Evolutionary conservation across 2,113 vertebrate species (phyloP).

Genomic region (Pantherophis guttatus): DNA sequence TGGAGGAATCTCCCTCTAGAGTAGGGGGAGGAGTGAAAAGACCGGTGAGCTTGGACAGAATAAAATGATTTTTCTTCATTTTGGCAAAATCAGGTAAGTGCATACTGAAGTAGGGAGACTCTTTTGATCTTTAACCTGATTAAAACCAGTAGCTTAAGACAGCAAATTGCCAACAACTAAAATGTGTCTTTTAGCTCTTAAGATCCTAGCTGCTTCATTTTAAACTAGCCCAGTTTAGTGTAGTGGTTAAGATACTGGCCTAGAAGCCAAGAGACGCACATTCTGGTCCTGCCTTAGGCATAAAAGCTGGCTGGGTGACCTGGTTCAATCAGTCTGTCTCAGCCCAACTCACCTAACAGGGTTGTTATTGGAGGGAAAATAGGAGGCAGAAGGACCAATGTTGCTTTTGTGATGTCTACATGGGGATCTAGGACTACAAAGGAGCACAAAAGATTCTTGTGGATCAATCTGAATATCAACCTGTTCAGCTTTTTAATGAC

Average conservation of each 20-base stretch:
- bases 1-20: not conserved
- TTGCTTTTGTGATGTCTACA: not conserved
- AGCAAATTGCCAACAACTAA: not conserved
- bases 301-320: not conserved
- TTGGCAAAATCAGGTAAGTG: not conserved
- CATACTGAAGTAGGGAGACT: not conserved
- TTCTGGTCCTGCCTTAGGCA: not conserved
- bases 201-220: not conserved
- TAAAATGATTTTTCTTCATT: not conserved
- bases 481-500: not conserved
- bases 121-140: not conserved
- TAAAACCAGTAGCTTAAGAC: not conserved
- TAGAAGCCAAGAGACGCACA: not conserved
- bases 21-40: not conserved
- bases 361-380: not conserved
- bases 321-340: not conserved
- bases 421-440: not conserved
- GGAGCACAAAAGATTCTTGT: not conserved
- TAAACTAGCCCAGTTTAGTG: not conserved
- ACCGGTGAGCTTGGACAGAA: not conserved
- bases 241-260: not conserved
- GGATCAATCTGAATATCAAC: not conserved
- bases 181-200: not conserved
- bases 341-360: not conserved
- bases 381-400: not conserved